phyloP scores from a whole-genome alignment of 2,888 invertebrate genomes.

The Melipona bicolor region DNA sequence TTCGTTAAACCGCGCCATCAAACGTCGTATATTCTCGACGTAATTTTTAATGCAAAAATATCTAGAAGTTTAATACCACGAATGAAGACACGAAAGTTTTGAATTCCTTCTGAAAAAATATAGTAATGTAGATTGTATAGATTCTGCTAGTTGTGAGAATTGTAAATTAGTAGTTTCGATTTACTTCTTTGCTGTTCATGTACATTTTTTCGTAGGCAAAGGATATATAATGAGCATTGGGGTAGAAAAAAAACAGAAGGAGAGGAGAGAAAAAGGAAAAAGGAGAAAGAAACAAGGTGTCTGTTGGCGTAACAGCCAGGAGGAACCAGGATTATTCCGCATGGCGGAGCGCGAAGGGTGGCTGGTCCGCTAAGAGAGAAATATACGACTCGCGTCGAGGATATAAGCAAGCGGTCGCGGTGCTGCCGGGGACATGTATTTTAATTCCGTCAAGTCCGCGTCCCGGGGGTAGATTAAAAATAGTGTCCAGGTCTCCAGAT shows the following conservation, averaged over 20 bases:
- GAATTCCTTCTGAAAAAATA: not conserved
- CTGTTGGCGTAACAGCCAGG: conserved; percentile 23
- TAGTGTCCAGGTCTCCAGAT: conserved; percentile 71
- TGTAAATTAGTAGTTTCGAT: not conserved
- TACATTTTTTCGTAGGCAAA: not conserved
- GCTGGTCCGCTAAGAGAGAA: conserved; percentile 59
- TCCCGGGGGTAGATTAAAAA: conserved; percentile 72
- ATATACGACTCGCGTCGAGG: conserved; percentile 53
- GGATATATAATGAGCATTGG: not conserved
- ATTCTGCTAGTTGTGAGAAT: not conserved
- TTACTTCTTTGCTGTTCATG: not conserved
- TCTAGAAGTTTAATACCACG: not conserved
- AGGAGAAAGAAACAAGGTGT: conserved; percentile 13
- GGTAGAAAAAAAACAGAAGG: not conserved
- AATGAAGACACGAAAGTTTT: not conserved
- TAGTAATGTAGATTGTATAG: not conserved
- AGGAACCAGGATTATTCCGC: conserved; percentile 44
- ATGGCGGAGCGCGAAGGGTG: conserved; percentile 22
- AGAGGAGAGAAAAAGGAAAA: not conserved
- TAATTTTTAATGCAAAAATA: not conserved
- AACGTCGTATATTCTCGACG: not conserved
- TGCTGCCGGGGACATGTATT: conserved; percentile 63
- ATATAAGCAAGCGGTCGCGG: conserved; percentile 61
- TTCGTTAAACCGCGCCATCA: not conserved
- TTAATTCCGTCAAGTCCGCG: conserved; percentile 71